These are phyloP conservation scores for Bombus balteatus DNA, from an alignment of 1,140 invertebrate genomes.

Conservation along the genomic window DNA sequence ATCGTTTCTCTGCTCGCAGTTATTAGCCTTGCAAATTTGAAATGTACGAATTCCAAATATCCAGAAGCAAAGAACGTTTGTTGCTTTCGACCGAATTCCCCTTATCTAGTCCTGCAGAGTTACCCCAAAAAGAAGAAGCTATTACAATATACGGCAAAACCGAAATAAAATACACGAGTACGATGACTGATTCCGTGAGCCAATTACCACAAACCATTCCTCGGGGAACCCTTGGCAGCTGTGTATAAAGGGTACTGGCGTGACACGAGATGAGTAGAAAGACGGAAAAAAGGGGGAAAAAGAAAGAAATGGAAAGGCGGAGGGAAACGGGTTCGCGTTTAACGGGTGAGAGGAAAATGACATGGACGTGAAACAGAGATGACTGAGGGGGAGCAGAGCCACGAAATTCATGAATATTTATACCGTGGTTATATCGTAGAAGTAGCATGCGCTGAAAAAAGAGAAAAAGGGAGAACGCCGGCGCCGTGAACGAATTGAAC, in stretches of 20 bases:
- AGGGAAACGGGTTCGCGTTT: neutral
- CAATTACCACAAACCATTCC: constrained; percentile 15
- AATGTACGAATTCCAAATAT: neutral
- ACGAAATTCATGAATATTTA: constrained; percentile 70
- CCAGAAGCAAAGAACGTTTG: neutral
- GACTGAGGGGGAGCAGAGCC: constrained; percentile 12
- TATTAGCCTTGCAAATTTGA: too few species aligned
- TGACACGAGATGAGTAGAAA: constrained; percentile 12
- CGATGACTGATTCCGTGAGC: neutral
- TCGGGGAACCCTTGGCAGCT: neutral
- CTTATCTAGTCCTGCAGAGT: neutral
- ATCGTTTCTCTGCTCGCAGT: too few species aligned
- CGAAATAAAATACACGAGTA: neutral
- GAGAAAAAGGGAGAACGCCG: neutral
- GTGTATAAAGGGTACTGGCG: neutral
- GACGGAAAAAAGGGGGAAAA: neutral
- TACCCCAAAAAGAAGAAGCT: neutral
- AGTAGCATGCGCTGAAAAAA: constrained; percentile 47
- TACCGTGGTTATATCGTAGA: constrained; percentile 62
- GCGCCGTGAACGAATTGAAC: neutral
- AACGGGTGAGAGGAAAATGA: constrained; percentile 40
- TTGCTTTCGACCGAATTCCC: neutral
- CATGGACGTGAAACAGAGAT: constrained; percentile 27
- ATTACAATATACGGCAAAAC: neutral
- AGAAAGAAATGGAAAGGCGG: neutral